Evolutionary conservation across 1,140 invertebrate genomes (phyloP).

Genomic region (Leptestheria dahalacensis): DNA sequence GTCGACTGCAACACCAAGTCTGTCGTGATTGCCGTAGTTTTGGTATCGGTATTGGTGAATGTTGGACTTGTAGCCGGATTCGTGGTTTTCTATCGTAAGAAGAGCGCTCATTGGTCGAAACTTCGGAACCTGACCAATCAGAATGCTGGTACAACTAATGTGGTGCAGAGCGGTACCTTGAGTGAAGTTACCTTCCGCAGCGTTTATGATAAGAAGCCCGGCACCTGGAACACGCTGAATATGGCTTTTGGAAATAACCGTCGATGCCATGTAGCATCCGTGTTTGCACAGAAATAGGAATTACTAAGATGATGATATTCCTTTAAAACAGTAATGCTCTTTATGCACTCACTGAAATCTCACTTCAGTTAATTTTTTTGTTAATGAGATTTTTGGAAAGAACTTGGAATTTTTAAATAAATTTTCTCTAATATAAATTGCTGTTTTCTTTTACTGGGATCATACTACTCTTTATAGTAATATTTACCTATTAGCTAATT

Average conservation of each 20-base stretch:
- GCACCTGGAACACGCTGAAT: neutral
- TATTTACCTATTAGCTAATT: too few relatives aligned
- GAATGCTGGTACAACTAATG: neutral
- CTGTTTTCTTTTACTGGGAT: too few relatives aligned
- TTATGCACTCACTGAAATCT: too few relatives aligned
- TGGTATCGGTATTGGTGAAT: constrained; percentile 25
- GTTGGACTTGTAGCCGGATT: constrained; percentile 23
- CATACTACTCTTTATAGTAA: too few relatives aligned
- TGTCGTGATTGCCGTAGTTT: constrained; percentile 22
- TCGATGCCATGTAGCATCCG: neutral
- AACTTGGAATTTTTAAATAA: too few relatives aligned
- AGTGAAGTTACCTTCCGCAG: constrained; percentile 23
- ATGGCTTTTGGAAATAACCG: neutral
- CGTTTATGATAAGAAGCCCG: constrained; percentile 22
- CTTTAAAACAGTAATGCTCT: too few relatives aligned
- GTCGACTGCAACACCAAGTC: constrained; percentile 8
- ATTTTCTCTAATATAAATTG: too few relatives aligned
- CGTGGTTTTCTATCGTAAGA: constrained; percentile 25
- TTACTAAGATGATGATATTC: too few relatives aligned
- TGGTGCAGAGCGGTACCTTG: constrained; percentile 2
- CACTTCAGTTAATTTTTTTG: too few relatives aligned
- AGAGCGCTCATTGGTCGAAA: constrained; percentile 21
- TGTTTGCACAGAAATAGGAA: neutral
- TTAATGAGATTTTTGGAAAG: neutral
- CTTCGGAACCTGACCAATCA: constrained; percentile 17